Evolutionary conservation across 2,888 invertebrate species (phyloP), one percentile per base, ranked within the genome.

Genomic region (Limnephilus rhombicus): DNA sequence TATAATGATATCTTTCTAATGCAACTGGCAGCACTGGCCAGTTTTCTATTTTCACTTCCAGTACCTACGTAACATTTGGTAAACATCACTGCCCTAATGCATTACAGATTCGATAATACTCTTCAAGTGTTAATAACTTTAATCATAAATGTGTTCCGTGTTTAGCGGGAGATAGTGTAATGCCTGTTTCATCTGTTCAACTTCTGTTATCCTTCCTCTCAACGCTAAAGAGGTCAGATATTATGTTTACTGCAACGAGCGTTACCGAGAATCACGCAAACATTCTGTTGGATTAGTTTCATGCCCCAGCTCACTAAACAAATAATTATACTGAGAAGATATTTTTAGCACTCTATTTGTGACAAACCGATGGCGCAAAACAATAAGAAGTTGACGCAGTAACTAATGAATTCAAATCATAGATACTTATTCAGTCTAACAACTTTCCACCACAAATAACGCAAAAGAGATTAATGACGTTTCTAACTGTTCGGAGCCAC

Each of bases 121-220:
- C 88, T 89, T 89, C 80, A 89, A 89, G 88, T 89, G 88, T 89
- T 89, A 89, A 89, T 89, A 68, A 89, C 34, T 37, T 89, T 89
- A 68, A 89, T 89, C 37, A 88, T 88, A 68, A 88, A 88, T 89
- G 80, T 80, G 31, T 80, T 89, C 80, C 80, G 88, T 80, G 80
- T 34, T 86, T n/a, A n/a, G 41, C 12, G 86, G 18, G 49, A 87
- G 31, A 80, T 29, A 86, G 86, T 45, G 45, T 24, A 86, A 45
- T 37, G 86, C 24, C 83, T 83, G 83, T 83, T 83, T 41, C 34
- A n/a, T 80, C 80, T 68, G 34, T 37, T 41, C 45, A 45, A 45
- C 41, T 86, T 86, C 86, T 53, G 45, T 29, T 45, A 45, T 45
- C 45, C 86, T 83, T 89, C 88, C 88, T 89, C 88, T 89, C 88